Evolutionary conservation across 2,888 invertebrate genomes (phyloP), one percentile per base, ranked within the genome.

Genomic region (Campaea margaritaria): DNA sequence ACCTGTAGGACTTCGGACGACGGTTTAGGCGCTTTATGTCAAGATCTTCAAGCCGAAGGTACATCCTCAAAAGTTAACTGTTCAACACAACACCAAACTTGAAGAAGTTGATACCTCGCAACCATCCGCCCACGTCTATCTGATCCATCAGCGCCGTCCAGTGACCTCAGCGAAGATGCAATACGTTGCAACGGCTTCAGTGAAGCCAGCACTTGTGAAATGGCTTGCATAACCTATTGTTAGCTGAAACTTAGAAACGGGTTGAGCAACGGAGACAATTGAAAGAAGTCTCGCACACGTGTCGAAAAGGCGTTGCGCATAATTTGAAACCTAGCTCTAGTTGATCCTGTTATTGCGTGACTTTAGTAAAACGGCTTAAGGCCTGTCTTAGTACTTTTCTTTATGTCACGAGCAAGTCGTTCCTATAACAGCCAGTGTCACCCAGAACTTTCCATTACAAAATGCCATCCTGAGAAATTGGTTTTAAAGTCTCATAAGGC

Each of bases 261-360:
- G 50, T 58, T 47, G 34, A 34, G 44, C 58, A 58, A 58, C 13
- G 43, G 21, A 41, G 31, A 59, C 54, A 42, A 55, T 59, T 59
- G 54, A 36, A 44, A 42, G 14, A 31, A 21, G 34, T 21, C 47
- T 52, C 58, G 21, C 21, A 27, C 31, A 13, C 50, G 54, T 59
- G 59, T 45, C 54, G 59, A 59, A 54, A 59, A 50, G 28, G 49
- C 11, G 49, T 59, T 53, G 49, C 53, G 28, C 38, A 48, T n/a
- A 8, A 14, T 58, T 28, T 45, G 21, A 44, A 34, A 41, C 50
- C 45, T 50, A 42, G 7, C n/a, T 21, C 5, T 21, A 5, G 21
- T 9, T 9, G 31, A 31, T 31, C 31, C 21, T 21, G 21, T 31
- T 31, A 31, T 31, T 31, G 7, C 31, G 8, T 31, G 9, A 31